phyloP scores from a whole-genome alignment of 2,888 invertebrate species.

The Cosmia pyralina region DNA sequence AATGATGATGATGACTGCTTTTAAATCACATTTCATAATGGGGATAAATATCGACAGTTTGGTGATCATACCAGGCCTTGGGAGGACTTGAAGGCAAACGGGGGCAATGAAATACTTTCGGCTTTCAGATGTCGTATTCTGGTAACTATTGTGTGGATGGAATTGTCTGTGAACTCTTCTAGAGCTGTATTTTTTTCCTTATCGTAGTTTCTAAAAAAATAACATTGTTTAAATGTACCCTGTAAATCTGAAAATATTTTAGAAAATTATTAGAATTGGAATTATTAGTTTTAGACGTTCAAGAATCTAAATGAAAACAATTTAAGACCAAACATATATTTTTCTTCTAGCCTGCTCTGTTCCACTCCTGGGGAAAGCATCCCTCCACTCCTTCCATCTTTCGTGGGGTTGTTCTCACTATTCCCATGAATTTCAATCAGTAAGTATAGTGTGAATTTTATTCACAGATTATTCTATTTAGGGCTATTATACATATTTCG shows the following conservation, averaged over 20 bases:
- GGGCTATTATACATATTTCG: no score
- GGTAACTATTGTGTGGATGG: conserved; percentile 66
- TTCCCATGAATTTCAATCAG: no score
- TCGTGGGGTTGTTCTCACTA: no score
- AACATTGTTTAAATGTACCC: neutral
- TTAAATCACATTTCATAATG: neutral
- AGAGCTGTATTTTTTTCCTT: conserved; percentile 71
- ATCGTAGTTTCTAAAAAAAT: conserved; percentile 75
- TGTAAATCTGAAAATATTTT: neutral
- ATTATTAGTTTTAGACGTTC: neutral
- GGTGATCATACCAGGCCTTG: conserved; percentile 67
- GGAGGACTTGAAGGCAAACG: conserved; percentile 64
- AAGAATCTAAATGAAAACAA: neutral
- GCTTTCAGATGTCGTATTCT: conserved; percentile 67
- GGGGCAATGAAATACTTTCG: conserved; percentile 61
- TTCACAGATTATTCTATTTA: no score
- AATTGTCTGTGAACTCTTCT: conserved; percentile 74
- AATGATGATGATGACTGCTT: neutral
- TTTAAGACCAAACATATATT: no score
- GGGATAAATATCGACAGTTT: neutral
- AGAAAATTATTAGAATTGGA: neutral
- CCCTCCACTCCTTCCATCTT: neutral
- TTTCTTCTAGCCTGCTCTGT: no score
- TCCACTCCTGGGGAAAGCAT: no score
- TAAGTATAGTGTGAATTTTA: no score